Evolutionary conservation across 2,888 invertebrate species (phyloP), one percentile per base, ranked within the genome.

Genomic region (Orgyia antiqua): DNA sequence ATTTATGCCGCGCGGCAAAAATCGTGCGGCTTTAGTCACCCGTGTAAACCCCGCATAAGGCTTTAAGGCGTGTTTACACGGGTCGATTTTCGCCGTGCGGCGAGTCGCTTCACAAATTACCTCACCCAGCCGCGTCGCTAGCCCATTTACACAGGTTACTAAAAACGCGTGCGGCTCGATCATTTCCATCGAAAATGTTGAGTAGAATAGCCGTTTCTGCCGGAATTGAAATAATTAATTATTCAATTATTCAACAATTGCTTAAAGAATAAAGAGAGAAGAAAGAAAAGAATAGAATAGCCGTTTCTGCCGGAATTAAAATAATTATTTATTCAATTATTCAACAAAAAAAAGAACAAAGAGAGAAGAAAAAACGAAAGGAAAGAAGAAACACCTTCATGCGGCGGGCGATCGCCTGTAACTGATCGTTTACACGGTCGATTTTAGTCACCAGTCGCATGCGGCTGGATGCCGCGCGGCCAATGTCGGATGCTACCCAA

Each of bases 71-170:
- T n/a, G 18, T 31, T 44, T 45, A 58, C 54, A 55, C 49, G 58
- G 54, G 55, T 57, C 56, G 57, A 58, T 61, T 59, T 58, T 59
- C 50, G 55, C 54, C 53, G 54, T 62, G 54, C 56, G 57, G 51
- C 53, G 9, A 46, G 47, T 53, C 43, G 44, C 50, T 51, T 49
- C 37, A 43, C 44, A 5, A 46, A 48, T 51, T 31, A 42, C 44
- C 42, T 45, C 11, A 23, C 23, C 23, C 6, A 18, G 18, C 18
- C 18, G 18, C 4, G 8, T 18, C 18, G 4, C 18, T 18, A 18
- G n/a, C n/a, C n/a, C n/a, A n/a, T n/a, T n/a, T n/a, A n/a, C n/a
- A n/a, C n/a, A n/a, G n/a, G n/a, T n/a, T 6, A 6, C 18, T 18
- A 18, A 18, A 18, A 18, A 1, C 18, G 18, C 18, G 8, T 18